These are phyloP conservation scores for Thumatha senex DNA, from an alignment of 2,888 invertebrate genomes.

Conservation along the genomic window DNA sequence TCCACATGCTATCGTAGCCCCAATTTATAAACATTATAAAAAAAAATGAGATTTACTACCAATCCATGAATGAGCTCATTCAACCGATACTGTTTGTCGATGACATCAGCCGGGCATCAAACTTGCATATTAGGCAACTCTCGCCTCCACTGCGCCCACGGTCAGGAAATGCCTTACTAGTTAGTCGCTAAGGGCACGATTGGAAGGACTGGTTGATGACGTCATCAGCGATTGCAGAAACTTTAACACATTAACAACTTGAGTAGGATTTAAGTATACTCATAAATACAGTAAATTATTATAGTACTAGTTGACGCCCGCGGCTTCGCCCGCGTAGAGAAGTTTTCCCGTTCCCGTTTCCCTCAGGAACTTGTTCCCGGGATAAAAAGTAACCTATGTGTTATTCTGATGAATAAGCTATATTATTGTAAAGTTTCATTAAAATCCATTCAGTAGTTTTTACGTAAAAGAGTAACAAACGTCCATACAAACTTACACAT, in stretches of 20 bases:
- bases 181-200: slow-evolving; percentile 29
- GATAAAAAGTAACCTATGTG: no score
- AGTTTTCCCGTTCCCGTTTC: no score
- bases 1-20: neutral
- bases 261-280: neutral
- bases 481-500: no score
- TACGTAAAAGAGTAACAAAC: no score
- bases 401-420: no score
- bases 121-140: slow-evolving; percentile 39
- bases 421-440: no score
- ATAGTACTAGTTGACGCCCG: no score
- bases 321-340: no score
- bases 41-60: slow-evolving; percentile 8
- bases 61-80: slow-evolving; percentile 32
- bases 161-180: slow-evolving; percentile 32
- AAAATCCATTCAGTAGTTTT: no score
- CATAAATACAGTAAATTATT: no score
- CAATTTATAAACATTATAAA: slow-evolving; percentile 1
- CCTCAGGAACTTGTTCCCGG: no score
- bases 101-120: slow-evolving; percentile 52
- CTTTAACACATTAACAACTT: neutral
- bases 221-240: slow-evolving; percentile 7
- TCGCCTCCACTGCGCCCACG: slow-evolving; percentile 41
- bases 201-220: slow-evolving; percentile 27
- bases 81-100: slow-evolving; percentile 27